These are phyloP conservation scores for Crossocerus cetratus DNA, from an alignment of 2,888 invertebrate genomes.

Conservation along the genomic window DNA sequence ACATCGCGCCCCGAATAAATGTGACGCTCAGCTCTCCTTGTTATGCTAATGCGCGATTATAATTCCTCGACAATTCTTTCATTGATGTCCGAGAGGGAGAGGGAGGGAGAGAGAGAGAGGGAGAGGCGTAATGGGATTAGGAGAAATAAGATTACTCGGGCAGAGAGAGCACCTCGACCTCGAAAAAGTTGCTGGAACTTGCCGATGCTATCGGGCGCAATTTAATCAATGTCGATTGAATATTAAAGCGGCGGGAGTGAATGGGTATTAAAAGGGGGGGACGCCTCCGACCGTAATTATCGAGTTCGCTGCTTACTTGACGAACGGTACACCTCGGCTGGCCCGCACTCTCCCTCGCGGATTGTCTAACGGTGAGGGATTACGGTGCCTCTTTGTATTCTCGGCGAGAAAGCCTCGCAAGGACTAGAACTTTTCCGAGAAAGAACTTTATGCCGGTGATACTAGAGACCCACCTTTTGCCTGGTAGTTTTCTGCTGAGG, in stretches of 20 bases:
- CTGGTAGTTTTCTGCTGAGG: constrained; percentile 47
- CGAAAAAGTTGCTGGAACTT: no score
- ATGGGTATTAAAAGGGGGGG: constrained; percentile 6
- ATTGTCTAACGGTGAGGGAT: constrained; percentile 58
- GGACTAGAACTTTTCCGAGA: constrained; percentile 58
- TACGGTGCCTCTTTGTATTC: constrained; percentile 60
- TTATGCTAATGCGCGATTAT: no score
- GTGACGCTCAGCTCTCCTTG: no score
- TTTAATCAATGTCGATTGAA: no score
- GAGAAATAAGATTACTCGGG: no score
- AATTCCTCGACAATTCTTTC: no score
- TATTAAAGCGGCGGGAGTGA: neutral
- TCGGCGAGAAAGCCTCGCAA: constrained; percentile 49
- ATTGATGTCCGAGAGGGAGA: no score
- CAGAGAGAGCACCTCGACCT: no score
- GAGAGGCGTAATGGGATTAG: no score
- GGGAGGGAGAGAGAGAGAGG: no score
- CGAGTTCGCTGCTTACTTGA: constrained; percentile 47
- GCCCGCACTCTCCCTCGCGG: constrained; percentile 52
- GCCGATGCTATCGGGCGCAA: no score
- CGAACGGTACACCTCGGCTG: constrained; percentile 49
- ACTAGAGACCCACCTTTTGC: constrained; percentile 53
- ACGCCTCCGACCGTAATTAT: constrained; percentile 44
- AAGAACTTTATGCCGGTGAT: constrained; percentile 53
- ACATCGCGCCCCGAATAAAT: no score